A percentile compares a stretch with the other conserved stretches of the same genome.
phyloP scores from a whole-genome alignment of 2,113 vertebrate genomes.

The Burhinus oedicnemus region DNA sequence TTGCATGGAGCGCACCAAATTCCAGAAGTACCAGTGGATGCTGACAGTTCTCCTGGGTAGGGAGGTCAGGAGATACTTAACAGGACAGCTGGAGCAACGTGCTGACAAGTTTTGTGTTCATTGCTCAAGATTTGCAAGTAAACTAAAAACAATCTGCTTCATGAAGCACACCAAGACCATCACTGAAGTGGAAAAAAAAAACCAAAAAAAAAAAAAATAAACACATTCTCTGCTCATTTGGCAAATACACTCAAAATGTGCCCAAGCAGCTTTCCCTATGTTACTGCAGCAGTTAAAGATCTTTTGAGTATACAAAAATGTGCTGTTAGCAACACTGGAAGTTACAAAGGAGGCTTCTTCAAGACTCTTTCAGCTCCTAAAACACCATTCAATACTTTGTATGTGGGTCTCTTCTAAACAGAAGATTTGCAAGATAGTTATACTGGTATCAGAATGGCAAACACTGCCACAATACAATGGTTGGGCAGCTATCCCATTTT shows the following conservation, averaged over 20 bases:
- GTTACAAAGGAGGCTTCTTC: neutral
- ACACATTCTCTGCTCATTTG: neutral
- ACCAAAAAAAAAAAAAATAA: neutral
- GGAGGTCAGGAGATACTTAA: neutral
- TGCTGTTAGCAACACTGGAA: neutral
- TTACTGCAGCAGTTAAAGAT: neutral
- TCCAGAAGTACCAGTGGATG: neutral
- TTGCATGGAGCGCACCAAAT: neutral
- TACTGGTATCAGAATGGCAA: neutral
- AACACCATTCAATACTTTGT: neutral
- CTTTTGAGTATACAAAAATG: neutral
- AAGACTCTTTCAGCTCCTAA: neutral
- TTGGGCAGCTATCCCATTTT: neutral
- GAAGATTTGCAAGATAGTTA: neutral
- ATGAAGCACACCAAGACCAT: neutral
- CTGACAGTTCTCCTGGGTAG: neutral
- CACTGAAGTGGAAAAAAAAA: neutral
- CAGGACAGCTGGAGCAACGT: neutral
- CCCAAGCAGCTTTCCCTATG: neutral
- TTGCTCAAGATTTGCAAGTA: neutral
- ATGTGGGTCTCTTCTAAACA: neutral
- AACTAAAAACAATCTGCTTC: neutral
- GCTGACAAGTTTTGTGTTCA: neutral
- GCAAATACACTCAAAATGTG: neutral
- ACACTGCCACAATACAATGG: fast-evolving